Evolutionary conservation across 1,140 invertebrate genomes (phyloP).

Genomic region (Drosophila neocordata): DNA sequence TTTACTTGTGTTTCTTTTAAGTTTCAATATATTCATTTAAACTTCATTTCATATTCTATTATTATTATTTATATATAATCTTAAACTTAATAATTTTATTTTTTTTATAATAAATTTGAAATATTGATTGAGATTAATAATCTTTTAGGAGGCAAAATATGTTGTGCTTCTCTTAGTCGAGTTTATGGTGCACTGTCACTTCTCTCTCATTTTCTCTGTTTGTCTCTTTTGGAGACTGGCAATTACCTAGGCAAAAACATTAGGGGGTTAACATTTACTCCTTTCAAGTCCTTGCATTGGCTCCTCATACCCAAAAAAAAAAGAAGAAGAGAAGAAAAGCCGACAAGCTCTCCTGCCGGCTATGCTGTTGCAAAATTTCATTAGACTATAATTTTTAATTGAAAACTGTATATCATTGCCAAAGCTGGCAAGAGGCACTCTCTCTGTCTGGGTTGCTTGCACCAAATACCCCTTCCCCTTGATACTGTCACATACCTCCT

Average conservation of each 20-base stretch:
- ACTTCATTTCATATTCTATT: no score
- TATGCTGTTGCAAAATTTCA: conserved; percentile 59
- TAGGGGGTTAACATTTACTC: neutral
- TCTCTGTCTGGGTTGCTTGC: conserved; percentile 32
- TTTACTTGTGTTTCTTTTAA: no score
- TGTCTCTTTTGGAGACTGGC: conserved; percentile 15
- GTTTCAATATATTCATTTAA: no score
- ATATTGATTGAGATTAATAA: conserved; percentile 6
- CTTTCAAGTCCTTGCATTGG: neutral
- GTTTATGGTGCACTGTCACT: neutral
- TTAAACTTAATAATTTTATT: neutral
- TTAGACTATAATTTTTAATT: conserved; percentile 74
- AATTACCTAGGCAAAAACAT: conserved; percentile 33
- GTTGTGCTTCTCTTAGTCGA: neutral
- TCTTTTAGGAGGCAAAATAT: conserved; percentile 12
- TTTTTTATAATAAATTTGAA: neutral
- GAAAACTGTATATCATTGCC: conserved; percentile 73
- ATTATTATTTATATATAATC: neutral
- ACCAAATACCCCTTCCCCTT: neutral
- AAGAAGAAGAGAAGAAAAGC: conserved; percentile 23
- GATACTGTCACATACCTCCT: neutral
- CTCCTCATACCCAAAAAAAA: neutral
- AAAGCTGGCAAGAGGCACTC: conserved; percentile 46
- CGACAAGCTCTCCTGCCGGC: conserved; percentile 41
- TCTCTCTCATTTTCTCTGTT: neutral